A percentile compares a stretch with the other conserved stretches of the same genome.
Evolutionary conservation across 2,113 vertebrate genomes (phyloP).

Genomic region (Hemibagrus wyckioides): DNA sequence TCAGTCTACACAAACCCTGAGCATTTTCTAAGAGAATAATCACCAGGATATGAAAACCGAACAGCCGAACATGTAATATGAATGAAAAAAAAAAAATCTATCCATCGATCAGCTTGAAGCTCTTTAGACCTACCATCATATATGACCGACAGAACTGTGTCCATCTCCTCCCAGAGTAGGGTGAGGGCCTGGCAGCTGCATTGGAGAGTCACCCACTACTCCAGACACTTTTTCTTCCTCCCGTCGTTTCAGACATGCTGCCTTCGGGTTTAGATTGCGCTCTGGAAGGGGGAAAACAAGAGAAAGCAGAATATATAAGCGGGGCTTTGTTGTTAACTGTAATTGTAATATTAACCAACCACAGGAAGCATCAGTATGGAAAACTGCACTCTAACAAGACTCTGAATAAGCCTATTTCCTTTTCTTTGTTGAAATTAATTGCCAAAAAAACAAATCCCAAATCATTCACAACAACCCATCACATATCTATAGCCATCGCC

Average conservation of each 20-base stretch:
- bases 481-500: background rate
- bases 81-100: background rate
- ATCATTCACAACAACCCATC: background rate
- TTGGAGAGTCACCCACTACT: slow-evolving; percentile 89
- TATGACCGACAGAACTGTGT: slow-evolving; percentile 92
- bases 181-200: slow-evolving; percentile 90
- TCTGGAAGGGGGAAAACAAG: slow-evolving; percentile 61
- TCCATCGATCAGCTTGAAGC: background rate
- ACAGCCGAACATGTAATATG: background rate
- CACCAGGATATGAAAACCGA: background rate
- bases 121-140: slow-evolving; percentile 76
- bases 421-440: background rate
- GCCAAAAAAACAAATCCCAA: background rate
- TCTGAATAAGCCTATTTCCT: background rate
- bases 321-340: background rate
- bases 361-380: background rate
- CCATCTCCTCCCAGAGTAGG: slow-evolving; percentile 86
- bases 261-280: slow-evolving; percentile 97
- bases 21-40: background rate
- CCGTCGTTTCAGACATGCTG: slow-evolving; percentile 95
- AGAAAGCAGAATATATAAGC: background rate
- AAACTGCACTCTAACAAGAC: background rate
- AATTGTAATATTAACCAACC: background rate
- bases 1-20: background rate
- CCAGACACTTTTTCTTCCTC: slow-evolving; percentile 97